Evolutionary conservation across 2,888 invertebrate species (phyloP).

Genomic region (Nomada hirtipes): DNA sequence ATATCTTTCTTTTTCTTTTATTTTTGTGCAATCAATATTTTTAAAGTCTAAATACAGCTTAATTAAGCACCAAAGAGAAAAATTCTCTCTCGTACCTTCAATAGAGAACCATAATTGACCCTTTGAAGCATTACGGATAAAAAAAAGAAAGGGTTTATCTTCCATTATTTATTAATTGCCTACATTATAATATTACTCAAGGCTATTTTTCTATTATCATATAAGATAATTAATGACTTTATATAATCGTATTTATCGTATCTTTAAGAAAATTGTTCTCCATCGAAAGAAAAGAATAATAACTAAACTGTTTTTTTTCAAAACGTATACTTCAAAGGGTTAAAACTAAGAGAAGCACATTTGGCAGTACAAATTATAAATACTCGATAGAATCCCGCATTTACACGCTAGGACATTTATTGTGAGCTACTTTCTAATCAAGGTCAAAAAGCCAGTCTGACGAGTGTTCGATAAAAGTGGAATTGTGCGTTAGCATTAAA

Average conservation of each 20-base stretch:
- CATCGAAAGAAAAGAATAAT: neutral
- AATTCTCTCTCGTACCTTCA: slow-evolving; percentile 55
- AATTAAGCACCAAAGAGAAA: slow-evolving; percentile 72
- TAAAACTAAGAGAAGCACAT: slow-evolving; percentile 53
- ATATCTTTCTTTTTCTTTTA: slow-evolving; percentile 7
- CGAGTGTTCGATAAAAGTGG: slow-evolving; percentile 54
- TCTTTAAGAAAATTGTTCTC: slow-evolving; percentile 9
- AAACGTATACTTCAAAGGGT: slow-evolving; percentile 48
- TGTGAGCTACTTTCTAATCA: slow-evolving; percentile 50
- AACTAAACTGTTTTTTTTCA: neutral
- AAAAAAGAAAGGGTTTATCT: neutral
- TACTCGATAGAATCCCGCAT: slow-evolving; percentile 53
- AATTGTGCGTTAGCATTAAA: slow-evolving; percentile 39
- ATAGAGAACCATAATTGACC: slow-evolving; percentile 33
- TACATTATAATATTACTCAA: slow-evolving; percentile 5
- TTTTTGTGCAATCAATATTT: slow-evolving; percentile 15
- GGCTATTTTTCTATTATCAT: slow-evolving; percentile 36
- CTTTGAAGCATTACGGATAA: slow-evolving; percentile 46
- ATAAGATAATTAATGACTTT: neutral
- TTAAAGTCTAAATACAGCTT: slow-evolving; percentile 65
- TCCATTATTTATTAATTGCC: slow-evolving; percentile 4
- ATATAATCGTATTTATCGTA: neutral
- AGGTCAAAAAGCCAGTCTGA: slow-evolving; percentile 42
- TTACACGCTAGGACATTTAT: slow-evolving; percentile 50
- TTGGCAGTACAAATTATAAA: slow-evolving; percentile 73